phyloP scores from a whole-genome alignment of 1,140 invertebrate genomes.

The Subanguina moxae region DNA sequence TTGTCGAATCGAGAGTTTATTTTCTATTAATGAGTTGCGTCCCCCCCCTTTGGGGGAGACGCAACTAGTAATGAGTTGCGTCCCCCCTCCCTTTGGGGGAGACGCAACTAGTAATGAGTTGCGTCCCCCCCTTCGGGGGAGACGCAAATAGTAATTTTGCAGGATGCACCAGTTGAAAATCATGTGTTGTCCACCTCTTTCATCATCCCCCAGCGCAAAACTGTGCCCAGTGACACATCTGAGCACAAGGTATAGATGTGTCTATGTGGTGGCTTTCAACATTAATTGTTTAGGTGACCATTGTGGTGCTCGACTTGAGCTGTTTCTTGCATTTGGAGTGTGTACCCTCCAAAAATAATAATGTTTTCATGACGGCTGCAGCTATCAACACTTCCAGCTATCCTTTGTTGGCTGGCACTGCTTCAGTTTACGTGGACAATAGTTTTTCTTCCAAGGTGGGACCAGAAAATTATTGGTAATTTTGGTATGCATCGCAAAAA shows the following conservation, averaged over 20 bases:
- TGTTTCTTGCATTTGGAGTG: slow-evolving; percentile 59
- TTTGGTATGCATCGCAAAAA: no score
- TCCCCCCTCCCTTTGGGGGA: no score
- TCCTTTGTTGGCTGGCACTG: slow-evolving; percentile 58
- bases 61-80: no score
- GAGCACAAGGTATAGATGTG: slow-evolving; percentile 52
- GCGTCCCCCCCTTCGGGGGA: no score
- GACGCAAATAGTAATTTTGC: no score
- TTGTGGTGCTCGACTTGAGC: slow-evolving; percentile 59
- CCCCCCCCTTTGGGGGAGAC: no score
- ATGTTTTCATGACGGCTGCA: slow-evolving; percentile 61
- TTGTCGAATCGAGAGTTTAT: no score
- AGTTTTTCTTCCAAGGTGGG: slow-evolving; percentile 61
- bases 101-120: no score
- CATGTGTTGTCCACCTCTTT: slow-evolving; percentile 47
- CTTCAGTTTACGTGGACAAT: slow-evolving; percentile 62
- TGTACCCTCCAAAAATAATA: slow-evolving; percentile 58
- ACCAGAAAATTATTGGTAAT: not conserved
- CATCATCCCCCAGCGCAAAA: slow-evolving; percentile 55
- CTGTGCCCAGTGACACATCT: slow-evolving; percentile 58
- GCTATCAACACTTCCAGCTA: slow-evolving; percentile 59
- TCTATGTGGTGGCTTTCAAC: not conserved
- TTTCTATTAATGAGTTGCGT: no score
- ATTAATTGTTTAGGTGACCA: slow-evolving; percentile 45
- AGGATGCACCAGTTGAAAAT: no score